A percentile compares a stretch with the other conserved stretches of the same genome.
Conservation (phyloP, 2,888 invertebrate species). For the Spilosoma lubricipeda region DNA sequence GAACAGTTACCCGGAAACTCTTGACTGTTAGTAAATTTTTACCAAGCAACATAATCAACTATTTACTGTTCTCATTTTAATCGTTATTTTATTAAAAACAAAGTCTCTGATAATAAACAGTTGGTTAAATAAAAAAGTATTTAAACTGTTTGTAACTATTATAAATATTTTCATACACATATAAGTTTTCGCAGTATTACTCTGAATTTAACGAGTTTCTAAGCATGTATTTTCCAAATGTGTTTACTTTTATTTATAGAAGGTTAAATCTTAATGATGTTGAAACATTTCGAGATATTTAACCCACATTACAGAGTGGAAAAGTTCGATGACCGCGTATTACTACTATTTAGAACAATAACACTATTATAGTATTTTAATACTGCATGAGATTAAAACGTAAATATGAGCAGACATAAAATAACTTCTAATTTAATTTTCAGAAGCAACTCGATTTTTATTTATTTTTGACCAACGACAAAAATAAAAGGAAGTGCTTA, state of each 20-base stretch:
- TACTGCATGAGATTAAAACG: background rate
- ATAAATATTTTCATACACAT: background rate
- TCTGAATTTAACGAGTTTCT: constrained; percentile 5
- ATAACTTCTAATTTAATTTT: background rate
- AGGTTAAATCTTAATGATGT: constrained; percentile 24
- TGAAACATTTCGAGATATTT: background rate
- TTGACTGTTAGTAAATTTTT: background rate
- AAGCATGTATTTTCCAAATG: constrained; percentile 4
- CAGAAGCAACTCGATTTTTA: background rate
- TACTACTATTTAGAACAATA: constrained; percentile 15
- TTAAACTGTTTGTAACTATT: background rate
- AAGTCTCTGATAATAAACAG: background rate
- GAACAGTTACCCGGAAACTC: constrained; percentile 3
- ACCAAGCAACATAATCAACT: background rate
- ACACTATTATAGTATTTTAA: constrained; percentile 3
- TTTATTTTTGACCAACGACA: background rate
- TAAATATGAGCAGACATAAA: background rate
- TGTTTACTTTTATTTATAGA: constrained; percentile 36
- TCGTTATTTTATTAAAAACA: background rate
- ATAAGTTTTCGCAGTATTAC: background rate
- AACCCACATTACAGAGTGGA: constrained; percentile 1
- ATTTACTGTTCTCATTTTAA: background rate
- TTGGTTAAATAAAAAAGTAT: background rate
- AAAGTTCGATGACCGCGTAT: constrained; percentile 13
- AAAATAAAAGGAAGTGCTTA: background rate